Base-by-base conservation (phyloP, 2,888 invertebrate species). In the Mellilla xanthometata region DNA sequence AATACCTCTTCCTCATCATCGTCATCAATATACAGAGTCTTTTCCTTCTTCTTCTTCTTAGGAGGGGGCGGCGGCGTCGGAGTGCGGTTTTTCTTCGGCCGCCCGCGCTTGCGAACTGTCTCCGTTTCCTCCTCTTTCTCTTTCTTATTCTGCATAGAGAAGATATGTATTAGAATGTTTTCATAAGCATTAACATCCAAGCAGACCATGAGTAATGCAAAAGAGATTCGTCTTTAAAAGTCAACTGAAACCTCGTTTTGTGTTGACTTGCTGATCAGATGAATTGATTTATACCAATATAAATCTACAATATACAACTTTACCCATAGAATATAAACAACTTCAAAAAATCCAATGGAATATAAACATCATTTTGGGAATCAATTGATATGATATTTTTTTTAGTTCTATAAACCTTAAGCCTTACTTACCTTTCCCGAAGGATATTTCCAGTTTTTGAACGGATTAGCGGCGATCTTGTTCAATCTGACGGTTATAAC, bases 401-500 rank as follows among this genome's bases (percentile, higher is more conserved):
- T 5, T 19, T n/a, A 6, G 10, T 32, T 27, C 8, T 12, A 12
- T 12, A 27, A 3, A 24, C 1, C 3, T 0, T 34, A 8, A 12
- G 15, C 2, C 5, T 5, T 19, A 3, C 49, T 55, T 46, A 84
- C 85, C 78, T 84, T 86, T 28, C 55, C 44, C 1, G 52, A 44
- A 1, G 79, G 81, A 62, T 88, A 88, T 52, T 82, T 89, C 90
- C 90, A 90, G 60, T 81, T 81, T 65, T 88, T 90, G 73, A 90
- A 90, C 0, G 90, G 90, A 49, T 90, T 89, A 0, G 83, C 74
- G 0, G 90, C 90, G 50, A 93, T 93, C 78, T 93, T 93, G 72
- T 93, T 93, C 36, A 94, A 82, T 1, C 93, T 90, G 10, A 91
- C 84, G 0, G 93, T 92, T 27, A 94, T 88, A 0, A 91, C 90